A percentile compares a stretch with the other conserved stretches of the same genome.
phyloP scores from a whole-genome alignment of 2,888 invertebrate species.

The Unio delphinus region DNA sequence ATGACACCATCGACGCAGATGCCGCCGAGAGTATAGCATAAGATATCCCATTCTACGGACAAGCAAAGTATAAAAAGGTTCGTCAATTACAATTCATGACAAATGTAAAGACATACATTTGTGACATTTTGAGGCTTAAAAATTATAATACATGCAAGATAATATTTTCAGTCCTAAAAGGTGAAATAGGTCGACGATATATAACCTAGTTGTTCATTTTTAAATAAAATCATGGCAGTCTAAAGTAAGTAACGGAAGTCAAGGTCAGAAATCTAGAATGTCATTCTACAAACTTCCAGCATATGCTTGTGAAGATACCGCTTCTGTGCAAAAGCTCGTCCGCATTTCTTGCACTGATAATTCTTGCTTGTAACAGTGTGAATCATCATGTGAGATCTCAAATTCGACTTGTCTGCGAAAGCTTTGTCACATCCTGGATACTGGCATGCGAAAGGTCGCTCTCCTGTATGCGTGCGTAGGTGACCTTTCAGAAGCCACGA shows the following conservation, averaged over 20 bases:
- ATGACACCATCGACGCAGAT: no score
- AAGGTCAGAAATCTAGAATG: constrained; percentile 8
- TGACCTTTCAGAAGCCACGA: constrained; percentile 70
- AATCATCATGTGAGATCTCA: constrained; percentile 67
- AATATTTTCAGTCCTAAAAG: no score
- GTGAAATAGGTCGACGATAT: no score
- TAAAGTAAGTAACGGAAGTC: not conserved
- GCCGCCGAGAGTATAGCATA: no score
- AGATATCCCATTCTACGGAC: no score
- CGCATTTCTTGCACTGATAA: constrained; percentile 62
- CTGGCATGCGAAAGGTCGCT: constrained; percentile 64
- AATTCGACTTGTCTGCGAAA: constrained; percentile 69
- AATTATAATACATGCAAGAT: no score
- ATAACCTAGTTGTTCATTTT: no score
- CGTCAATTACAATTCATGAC: no score
- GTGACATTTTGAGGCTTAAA: no score
- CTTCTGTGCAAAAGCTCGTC: constrained; percentile 68
- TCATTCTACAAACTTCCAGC: constrained; percentile 65
- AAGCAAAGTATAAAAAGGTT: no score
- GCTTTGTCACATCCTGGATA: constrained; percentile 62
- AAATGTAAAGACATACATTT: no score
- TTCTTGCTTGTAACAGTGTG: constrained; percentile 63
- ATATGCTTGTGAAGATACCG: constrained; percentile 69
- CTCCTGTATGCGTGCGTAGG: constrained; percentile 69
- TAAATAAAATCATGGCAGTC: no score